These are phyloP conservation scores for Malurus splendens DNA, from an alignment of 2,797 vertebrate genomes.

Conservation along the genomic window DNA sequence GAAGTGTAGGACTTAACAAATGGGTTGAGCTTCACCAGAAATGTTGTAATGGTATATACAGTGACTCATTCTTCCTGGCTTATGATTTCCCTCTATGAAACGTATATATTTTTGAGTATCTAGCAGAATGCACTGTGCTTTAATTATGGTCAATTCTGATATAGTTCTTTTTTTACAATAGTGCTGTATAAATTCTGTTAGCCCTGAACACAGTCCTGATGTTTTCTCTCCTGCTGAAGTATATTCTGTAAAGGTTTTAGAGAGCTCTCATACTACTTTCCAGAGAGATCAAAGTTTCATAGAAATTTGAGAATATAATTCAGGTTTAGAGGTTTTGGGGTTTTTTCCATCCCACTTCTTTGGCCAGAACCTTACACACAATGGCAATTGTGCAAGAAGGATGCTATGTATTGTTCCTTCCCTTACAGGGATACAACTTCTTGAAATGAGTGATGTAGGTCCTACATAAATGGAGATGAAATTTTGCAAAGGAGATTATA, in stretches of 20 bases:
- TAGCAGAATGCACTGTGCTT: not conserved
- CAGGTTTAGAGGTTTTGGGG: not conserved
- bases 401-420: not conserved
- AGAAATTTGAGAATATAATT: not conserved
- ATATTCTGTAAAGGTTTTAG: not conserved
- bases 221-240: not conserved
- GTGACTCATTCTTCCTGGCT: not conserved
- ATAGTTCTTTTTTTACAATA: not conserved
- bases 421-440: fast-evolving
- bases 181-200: not conserved
- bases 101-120: not conserved
- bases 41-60: not conserved
- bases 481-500: not conserved
- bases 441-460: not conserved
- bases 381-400: not conserved
- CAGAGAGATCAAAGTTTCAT: not conserved
- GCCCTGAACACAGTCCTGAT: not conserved
- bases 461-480: not conserved
- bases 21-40: not conserved
- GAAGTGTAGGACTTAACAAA: not conserved
- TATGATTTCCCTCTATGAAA: not conserved
- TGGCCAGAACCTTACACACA: not conserved
- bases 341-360: not conserved
- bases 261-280: not conserved
- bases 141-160: not conserved